Conservation (phyloP, 2,797 vertebrate species). For the Myripristis jacobus region DNA sequence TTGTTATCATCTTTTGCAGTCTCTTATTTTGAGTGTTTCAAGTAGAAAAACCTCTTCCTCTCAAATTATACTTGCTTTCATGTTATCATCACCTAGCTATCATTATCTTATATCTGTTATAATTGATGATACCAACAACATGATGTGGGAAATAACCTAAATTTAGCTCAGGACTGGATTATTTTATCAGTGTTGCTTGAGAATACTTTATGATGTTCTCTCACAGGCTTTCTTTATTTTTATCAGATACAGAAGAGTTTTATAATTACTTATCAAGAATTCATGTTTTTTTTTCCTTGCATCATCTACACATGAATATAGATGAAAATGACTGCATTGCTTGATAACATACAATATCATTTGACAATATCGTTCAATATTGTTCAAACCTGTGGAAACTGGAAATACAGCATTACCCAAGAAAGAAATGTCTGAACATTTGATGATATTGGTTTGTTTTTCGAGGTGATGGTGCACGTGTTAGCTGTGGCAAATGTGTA, state of each 20-base stretch:
- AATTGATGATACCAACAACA: not conserved
- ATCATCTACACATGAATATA: conserved; percentile 2
- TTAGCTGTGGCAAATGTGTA: conserved; percentile 57
- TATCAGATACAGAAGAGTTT: not conserved
- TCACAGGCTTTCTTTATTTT: not conserved
- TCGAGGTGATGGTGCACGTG: conserved; percentile 19
- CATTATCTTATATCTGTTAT: not conserved
- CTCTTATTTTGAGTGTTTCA: not conserved
- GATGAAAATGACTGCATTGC: no score
- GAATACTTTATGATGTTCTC: no score
- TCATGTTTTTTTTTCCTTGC: not conserved
- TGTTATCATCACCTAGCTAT: no score
- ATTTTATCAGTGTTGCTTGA: no score
- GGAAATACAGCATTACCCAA: not conserved
- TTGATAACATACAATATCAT: no score
- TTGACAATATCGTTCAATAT: no score
- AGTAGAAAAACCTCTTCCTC: no score
- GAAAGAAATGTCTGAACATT: not conserved
- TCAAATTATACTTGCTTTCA: no score
- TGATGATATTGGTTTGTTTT: not conserved
- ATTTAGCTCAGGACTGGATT: not conserved
- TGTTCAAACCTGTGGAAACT: not conserved
- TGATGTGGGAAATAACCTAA: not conserved
- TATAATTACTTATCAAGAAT: not conserved
- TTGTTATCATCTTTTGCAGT: not conserved